Conservation (phyloP, 2,113 vertebrate genomes). For the Isurus oxyrinchus region DNA sequence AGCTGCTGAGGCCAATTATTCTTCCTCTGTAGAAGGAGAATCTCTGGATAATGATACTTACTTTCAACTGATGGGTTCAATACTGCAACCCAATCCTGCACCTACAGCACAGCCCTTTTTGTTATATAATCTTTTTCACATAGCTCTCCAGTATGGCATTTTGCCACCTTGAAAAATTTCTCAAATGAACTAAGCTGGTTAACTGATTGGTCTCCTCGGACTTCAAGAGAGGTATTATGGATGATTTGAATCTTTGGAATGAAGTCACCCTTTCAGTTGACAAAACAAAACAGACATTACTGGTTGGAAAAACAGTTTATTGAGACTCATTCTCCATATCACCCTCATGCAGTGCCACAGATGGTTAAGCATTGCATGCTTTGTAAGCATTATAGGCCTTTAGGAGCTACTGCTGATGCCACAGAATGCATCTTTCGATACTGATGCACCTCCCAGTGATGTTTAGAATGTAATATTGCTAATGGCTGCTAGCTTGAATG, state of each 20-base stretch:
- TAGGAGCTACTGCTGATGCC: neutral
- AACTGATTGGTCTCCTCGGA: neutral
- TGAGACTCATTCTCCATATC: neutral
- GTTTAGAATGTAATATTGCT: neutral
- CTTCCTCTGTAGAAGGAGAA: neutral
- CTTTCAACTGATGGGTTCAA: neutral
- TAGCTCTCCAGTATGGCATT: neutral
- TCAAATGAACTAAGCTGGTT: neutral
- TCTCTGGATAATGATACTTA: neutral
- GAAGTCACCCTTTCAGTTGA: neutral
- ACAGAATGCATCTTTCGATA: neutral
- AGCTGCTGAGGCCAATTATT: neutral
- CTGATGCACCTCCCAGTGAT: neutral
- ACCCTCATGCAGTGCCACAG: neutral
- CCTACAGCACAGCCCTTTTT: neutral
- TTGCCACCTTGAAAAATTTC: neutral
- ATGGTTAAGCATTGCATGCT: neutral
- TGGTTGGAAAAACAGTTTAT: neutral
- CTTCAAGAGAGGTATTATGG: neutral
- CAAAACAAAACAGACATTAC: neutral
- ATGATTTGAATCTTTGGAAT: neutral
- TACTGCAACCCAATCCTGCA: neutral
- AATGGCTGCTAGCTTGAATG: conserved; percentile 17
- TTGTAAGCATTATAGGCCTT: conserved; percentile 23
- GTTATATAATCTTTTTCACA: neutral